Evolutionary conservation across 2,113 vertebrate species (phyloP).

Genomic region (Parotia lawesii): DNA sequence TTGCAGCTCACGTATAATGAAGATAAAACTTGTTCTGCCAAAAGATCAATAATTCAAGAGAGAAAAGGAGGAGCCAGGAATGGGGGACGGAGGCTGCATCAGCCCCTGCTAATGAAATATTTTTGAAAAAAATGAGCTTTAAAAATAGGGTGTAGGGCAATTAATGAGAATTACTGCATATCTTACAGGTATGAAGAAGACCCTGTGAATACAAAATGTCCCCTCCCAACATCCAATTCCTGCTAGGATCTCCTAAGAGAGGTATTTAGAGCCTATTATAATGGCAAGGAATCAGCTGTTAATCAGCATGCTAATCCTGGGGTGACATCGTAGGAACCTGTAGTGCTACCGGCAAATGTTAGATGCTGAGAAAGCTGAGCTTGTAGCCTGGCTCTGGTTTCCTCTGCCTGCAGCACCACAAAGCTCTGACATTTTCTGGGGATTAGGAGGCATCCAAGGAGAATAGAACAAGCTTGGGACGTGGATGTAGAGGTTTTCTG

Average conservation of each 20-base stretch:
- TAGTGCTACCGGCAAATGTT: neutral
- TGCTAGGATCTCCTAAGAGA: slow-evolving; percentile 47
- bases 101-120: slow-evolving; percentile 6
- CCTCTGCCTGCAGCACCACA: neutral
- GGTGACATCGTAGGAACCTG: slow-evolving; percentile 9
- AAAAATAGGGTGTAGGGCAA: slow-evolving; percentile 26
- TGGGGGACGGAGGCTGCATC: neutral
- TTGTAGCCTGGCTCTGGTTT: slow-evolving; percentile 7
- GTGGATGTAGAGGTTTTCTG: neutral
- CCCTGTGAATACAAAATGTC: slow-evolving; percentile 21
- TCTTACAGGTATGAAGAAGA: neutral
- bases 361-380: neutral
- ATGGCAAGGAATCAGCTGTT: slow-evolving; percentile 49
- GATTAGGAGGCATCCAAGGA: neutral
- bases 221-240: slow-evolving; percentile 19
- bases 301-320: slow-evolving; percentile 45
- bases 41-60: slow-evolving; percentile 25
- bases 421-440: neutral
- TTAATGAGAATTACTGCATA: slow-evolving; percentile 37
- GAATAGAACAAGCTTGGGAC: neutral
- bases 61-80: neutral
- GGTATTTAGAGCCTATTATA: slow-evolving; percentile 51
- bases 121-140: slow-evolving; percentile 28
- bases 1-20: slow-evolving; percentile 30
- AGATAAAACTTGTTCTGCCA: slow-evolving; percentile 35